A percentile compares a stretch with the other conserved stretches of the same genome.
phyloP scores from a whole-genome alignment of 2,888 invertebrate species.

The Ophion ellenae region DNA sequence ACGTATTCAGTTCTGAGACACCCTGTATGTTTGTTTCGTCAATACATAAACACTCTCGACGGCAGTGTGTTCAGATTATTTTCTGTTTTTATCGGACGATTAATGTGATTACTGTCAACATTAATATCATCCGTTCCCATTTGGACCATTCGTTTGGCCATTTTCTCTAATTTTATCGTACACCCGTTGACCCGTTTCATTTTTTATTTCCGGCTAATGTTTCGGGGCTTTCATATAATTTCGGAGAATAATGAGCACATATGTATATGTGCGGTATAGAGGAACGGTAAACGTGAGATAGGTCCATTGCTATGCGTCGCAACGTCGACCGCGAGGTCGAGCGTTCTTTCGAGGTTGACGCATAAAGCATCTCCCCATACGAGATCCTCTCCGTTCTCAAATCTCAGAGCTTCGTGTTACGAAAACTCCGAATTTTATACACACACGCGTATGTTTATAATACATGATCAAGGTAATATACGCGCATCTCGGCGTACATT shows the following conservation, averaged over 20 bases:
- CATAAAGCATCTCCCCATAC: conserved; percentile 77
- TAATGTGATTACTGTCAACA: too few relatives aligned
- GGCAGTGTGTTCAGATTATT: too few relatives aligned
- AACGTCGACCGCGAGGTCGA: conserved; percentile 74
- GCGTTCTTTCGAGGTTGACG: conserved; percentile 76
- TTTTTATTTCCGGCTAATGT: background rate
- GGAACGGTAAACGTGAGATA: conserved; percentile 56
- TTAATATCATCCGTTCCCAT: background rate
- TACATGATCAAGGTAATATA: conserved; percentile 40
- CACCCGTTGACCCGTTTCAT: background rate
- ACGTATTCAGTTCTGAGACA: too few relatives aligned
- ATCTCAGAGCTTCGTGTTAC: conserved; percentile 51
- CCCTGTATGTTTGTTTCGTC: too few relatives aligned
- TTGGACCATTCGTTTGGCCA: background rate
- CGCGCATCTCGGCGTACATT: conserved; percentile 58
- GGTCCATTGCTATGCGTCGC: conserved; percentile 79
- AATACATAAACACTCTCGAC: too few relatives aligned
- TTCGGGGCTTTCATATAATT: conserved; percentile 1
- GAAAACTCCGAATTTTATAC: conserved; percentile 42
- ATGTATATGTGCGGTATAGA: conserved; percentile 1
- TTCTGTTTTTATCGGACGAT: too few relatives aligned
- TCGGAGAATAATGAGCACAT: conserved; percentile 18
- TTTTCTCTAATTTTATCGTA: background rate
- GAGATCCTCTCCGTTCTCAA: conserved; percentile 49
- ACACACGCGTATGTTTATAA: conserved; percentile 33